phyloP scores from a whole-genome alignment of 2,113 vertebrate genomes.

The human (Homo sapiens) region GRCh38 chr5:77157001-77157500 shows the following conservation, averaged over 20 bases:
- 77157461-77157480: not conserved
- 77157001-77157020: not conserved
- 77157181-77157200: not conserved
- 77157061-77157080: not conserved
- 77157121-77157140: not conserved
- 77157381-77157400: not conserved
- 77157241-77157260: not conserved
- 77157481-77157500: not conserved
- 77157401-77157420: not conserved
- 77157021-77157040: not conserved
- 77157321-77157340: not conserved
- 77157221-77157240: not conserved
- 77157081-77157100: not conserved
- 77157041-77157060: too few species aligned
- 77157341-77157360: not conserved
- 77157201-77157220: not conserved
- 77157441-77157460: not conserved
- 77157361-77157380: not conserved
- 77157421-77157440: not conserved
- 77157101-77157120: not conserved
- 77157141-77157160: not conserved
- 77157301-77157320: not conserved
- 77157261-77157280: not conserved
- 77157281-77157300: not conserved
- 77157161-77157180: not conserved